Base-by-base conservation (phyloP, 1,140 invertebrate species). In the Odontomachus brunneus region DNA sequence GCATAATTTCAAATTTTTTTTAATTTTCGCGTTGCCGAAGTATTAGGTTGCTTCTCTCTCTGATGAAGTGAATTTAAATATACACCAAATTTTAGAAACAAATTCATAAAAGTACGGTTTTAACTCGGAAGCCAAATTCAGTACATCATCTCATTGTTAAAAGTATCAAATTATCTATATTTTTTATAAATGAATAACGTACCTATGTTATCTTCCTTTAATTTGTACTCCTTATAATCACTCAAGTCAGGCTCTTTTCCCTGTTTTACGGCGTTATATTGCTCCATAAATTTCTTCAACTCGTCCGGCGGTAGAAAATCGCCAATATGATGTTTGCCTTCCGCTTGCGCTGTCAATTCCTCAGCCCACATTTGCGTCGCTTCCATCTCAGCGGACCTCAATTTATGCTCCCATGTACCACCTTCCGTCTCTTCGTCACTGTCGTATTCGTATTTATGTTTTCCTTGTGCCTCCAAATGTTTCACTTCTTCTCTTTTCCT, bases 271-370 rank as follows among this genome's bases (percentile, higher is more conserved):
- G 98, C 98, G 89, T 97, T 96, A 90, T 97, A 98, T 93, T 97
- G 98, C 93, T 99, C 98, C 97, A 99, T 97, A 91, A 99, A 99
- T 93, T 97, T 97, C 89, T 97, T 97, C 0, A 99, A 94, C 92
- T 99, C 98, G 89, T 99, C 98, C 0, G 98, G 98, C 0, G 98
- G 98, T 65, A 99, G 93, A 93, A 99, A 99, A 92, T 99, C 98
- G 26, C 98, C 98, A 89, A 99, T 99, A 90, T 99, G 98, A 95
- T 99, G 98, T 95, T 99, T 99, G 3, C 98, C 98, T 90, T 97
- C 96, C 0, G 97, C 97, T 86, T 97, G 96, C 59, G 97, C 96
- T 1, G 98, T 99, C 11, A 99, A 93, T 89, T 98, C 97, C 33
- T 96, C 96, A 0, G 98, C 98, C 97, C 98, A 98, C 87, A 96